Evolutionary conservation across 2,888 invertebrate species (phyloP), one percentile per base, ranked within the genome.

Genomic region (Hirtodrosophila cameraria): DNA sequence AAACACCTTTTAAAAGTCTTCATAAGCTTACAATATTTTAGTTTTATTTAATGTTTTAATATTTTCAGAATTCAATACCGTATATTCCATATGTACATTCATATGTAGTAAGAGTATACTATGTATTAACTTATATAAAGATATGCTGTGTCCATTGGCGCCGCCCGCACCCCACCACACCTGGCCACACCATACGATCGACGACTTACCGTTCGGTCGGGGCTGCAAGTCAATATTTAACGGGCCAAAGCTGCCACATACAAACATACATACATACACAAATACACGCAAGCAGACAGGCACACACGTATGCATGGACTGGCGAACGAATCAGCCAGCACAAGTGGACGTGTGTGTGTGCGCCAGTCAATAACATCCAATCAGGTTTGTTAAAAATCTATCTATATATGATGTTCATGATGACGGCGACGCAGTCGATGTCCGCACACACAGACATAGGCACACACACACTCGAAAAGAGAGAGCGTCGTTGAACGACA

Each of bases 321-420:
- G 74, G 78, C 74, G 74, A 82, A 78, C 78, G 80, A 77, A 76
- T 72, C 76, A 74, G 69, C 70, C 70, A 72, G 79, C 77, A 79
- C 72, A 75, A 76, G 71, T 68, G 83, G 57, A 36, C 66, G 68
- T 53, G 58, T 64, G 65, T 55, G 55, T 39, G 55, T 31, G 58
- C 75, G 86, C 86, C 88, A 90, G 90, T 90, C 90, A 90, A 90
- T 90, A 90, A 89, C 90, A 90, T 90, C 90, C 90, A 90, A 90
- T 90, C 90, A 90, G 90, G 90, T 90, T 90, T 90, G 90, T 90
- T 89, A 90, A 90, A 90, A 90, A 90, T 90, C 90, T 90, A 90
- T 90, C 83, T 84, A 84, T 84, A 87, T 82, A 86, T 82, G 82
- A 82, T 87, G 82, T 87, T 82, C 87, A 85, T 75, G 87, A 86